A percentile compares a stretch with the other conserved stretches of the same genome.
Evolutionary conservation across 2,888 invertebrate genomes (phyloP).

Genomic region (Hirudinaria manillensis): DNA sequence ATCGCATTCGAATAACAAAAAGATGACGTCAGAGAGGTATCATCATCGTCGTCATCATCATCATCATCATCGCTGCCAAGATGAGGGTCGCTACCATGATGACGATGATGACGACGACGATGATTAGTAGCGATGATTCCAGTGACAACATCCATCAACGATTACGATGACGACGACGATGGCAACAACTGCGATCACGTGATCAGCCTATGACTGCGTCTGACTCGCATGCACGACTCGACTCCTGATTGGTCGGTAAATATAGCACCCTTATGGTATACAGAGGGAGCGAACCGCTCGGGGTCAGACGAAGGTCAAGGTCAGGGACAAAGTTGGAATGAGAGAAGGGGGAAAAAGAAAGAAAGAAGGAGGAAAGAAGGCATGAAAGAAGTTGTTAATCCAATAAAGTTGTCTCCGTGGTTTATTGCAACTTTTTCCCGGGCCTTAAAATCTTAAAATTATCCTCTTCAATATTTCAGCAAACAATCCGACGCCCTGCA

Average conservation of each 20-base stretch:
- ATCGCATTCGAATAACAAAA: neutral
- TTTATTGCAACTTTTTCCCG: too few relatives aligned
- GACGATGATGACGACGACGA: slow-evolving; percentile 1
- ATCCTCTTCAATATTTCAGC: too few relatives aligned
- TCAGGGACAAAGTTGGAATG: neutral
- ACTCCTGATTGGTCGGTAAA: too few relatives aligned
- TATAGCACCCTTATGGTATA: too few relatives aligned
- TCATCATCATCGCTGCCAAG: neutral
- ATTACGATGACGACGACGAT: neutral
- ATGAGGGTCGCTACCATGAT: neutral
- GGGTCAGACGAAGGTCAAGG: neutral
- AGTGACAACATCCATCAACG: neutral
- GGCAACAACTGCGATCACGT: neutral
- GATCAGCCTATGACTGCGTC: neutral
- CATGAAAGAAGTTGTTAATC: neutral
- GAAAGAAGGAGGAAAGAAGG: neutral
- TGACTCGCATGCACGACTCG: too few relatives aligned
- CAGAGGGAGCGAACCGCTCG: too few relatives aligned
- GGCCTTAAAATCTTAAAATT: too few relatives aligned
- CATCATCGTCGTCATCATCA: neutral
- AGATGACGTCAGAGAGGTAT: neutral
- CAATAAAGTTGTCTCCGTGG: too few relatives aligned
- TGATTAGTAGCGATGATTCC: neutral
- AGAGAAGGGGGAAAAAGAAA: neutral
- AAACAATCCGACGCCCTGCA: too few relatives aligned